phyloP scores from a whole-genome alignment of 2,797 vertebrate genomes.

The Bothrops alternatus region DNA sequence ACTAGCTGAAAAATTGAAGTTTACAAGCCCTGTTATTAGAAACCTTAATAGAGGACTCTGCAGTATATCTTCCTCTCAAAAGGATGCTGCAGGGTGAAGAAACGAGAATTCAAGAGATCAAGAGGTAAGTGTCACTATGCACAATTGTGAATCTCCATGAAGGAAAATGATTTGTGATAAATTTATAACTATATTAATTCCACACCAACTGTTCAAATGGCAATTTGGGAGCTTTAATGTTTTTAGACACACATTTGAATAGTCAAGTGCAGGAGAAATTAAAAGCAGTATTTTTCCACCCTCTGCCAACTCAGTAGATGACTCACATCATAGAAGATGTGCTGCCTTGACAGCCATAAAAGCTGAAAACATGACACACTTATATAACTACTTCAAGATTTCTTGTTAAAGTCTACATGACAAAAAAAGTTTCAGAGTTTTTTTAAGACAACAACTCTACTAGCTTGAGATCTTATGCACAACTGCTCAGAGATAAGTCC shows the following conservation, averaged over 20 bases:
- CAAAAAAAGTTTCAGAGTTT: neutral
- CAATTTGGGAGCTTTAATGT: neutral
- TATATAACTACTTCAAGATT: neutral
- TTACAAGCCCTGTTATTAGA: neutral
- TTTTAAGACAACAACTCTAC: neutral
- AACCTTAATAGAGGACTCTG: neutral
- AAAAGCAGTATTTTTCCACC: neutral
- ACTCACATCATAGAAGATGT: neutral
- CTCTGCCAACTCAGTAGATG: neutral
- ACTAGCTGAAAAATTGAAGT: neutral
- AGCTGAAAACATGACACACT: neutral
- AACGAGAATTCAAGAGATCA: neutral
- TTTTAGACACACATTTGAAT: neutral
- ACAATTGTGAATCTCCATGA: neutral
- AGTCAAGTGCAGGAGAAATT: slow-evolving; percentile 7
- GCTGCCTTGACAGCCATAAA: neutral
- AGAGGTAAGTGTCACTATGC: neutral
- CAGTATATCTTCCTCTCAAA: neutral
- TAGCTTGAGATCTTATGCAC: accelerated
- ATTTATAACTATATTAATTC: neutral
- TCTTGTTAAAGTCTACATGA: neutral
- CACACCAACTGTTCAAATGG: neutral
- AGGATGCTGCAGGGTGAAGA: neutral
- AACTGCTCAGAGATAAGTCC: neutral
- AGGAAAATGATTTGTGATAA: neutral